Evolutionary conservation across 2,797 vertebrate species (phyloP).

Genomic region (Tamandua tetradactyla): DNA sequence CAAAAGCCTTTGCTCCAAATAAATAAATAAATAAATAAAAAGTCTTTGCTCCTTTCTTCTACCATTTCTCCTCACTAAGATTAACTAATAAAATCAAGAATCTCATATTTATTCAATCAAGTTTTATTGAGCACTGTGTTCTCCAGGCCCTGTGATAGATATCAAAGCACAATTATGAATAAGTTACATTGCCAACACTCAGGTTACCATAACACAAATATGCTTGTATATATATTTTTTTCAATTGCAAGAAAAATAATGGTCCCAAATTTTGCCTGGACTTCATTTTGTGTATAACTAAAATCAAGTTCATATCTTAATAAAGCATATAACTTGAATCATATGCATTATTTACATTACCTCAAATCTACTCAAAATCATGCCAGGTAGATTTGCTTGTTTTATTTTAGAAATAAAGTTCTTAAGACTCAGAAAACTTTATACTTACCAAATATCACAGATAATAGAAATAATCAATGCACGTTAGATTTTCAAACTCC

Average conservation of each 20-base stretch:
- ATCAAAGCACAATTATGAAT: background rate
- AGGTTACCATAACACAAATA: background rate
- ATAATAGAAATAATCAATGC: background rate
- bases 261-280: background rate
- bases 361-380: background rate
- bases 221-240: background rate
- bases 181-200: background rate
- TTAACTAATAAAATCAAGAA: background rate
- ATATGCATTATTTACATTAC: background rate
- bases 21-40: too few species aligned
- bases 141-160: background rate
- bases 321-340: background rate
- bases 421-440: background rate
- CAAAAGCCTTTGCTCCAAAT: too few species aligned
- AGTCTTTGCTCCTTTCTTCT: background rate
- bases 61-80: background rate
- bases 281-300: background rate
- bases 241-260: background rate
- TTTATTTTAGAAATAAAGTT: background rate
- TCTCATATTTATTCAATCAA: background rate
- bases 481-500: background rate
- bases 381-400: background rate
- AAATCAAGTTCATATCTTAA: background rate
- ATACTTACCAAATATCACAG: background rate
- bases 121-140: background rate